Percentiles rank a stretch among this genome's conserved stretches.
Evolutionary conservation across 2,113 vertebrate species (phyloP).

Genomic region (Solenodon paradoxus): DNA sequence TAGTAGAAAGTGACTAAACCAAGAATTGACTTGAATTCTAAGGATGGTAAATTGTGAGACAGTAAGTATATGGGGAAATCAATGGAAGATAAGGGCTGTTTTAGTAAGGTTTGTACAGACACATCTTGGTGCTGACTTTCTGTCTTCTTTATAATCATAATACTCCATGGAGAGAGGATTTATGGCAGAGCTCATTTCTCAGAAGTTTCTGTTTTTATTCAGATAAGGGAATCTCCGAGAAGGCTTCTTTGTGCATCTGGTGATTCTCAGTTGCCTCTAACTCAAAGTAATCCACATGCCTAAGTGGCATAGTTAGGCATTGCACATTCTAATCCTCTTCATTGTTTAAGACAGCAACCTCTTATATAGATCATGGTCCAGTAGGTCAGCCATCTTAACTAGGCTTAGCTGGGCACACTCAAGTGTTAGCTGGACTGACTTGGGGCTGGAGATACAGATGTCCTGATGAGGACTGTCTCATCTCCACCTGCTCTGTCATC

Average conservation of each 20-base stretch:
- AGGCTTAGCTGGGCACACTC: neutral
- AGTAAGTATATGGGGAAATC: neutral
- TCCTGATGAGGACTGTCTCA: neutral
- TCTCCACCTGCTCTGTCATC: neutral
- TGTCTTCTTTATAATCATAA: neutral
- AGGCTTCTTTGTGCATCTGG: neutral
- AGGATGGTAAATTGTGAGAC: neutral
- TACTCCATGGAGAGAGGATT: neutral
- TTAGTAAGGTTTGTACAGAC: neutral
- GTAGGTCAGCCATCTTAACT: neutral
- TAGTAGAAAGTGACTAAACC: neutral
- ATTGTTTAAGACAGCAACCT: neutral
- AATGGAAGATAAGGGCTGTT: neutral
- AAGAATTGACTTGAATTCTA: neutral
- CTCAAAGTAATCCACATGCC: neutral
- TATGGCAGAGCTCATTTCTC: neutral
- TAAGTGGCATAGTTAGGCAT: neutral
- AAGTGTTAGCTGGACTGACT: neutral
- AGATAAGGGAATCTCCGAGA: neutral
- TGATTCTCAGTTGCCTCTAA: neutral
- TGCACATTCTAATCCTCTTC: neutral
- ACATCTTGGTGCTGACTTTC: neutral
- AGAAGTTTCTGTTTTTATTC: slow-evolving; percentile 18
- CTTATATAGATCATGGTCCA: neutral
- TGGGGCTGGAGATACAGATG: neutral